These are phyloP conservation scores for Channa argus DNA, from an alignment of 2,113 vertebrate genomes.

Conservation along the genomic window DNA sequence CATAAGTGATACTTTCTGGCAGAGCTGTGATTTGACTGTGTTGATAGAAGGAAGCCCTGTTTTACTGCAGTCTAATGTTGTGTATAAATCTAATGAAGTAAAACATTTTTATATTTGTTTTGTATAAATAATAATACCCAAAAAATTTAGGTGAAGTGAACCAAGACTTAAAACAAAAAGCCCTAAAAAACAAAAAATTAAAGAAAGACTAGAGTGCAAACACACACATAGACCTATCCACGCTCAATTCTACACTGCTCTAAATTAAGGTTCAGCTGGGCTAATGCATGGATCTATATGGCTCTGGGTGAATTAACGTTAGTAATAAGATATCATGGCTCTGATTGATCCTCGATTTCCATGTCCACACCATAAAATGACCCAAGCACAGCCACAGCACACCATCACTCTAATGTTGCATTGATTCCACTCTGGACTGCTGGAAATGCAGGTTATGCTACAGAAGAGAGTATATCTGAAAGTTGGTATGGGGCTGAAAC, in stretches of 20 bases:
- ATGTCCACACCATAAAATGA: conserved; percentile 94
- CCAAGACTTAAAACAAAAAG: conserved; percentile 3
- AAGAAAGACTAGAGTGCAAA: conserved; percentile 3
- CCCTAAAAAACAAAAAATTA: conserved; percentile 10
- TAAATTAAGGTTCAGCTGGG: conserved; percentile 83
- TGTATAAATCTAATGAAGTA: background rate
- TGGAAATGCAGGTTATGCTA: conserved; percentile 42
- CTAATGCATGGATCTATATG: conserved; percentile 92
- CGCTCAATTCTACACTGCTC: conserved; percentile 63
- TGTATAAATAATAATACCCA: background rate
- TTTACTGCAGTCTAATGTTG: background rate
- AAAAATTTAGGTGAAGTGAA: background rate
- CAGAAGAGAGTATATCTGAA: conserved; percentile 21
- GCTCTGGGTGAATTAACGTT: conserved; percentile 98
- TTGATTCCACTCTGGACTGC: conserved; percentile 85
- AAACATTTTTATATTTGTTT: background rate
- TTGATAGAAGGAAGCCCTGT: conserved; percentile 3
- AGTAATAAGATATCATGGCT: conserved; percentile 98
- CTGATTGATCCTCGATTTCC: conserved; percentile 95
- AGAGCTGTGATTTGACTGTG: conserved; percentile 28
- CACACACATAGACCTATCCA: conserved; percentile 35
- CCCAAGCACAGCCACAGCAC: conserved; percentile 89
- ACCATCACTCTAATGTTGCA: conserved; percentile 92
- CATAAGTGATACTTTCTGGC: conserved; percentile 38
- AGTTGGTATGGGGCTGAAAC: conserved; percentile 21